These are phyloP conservation scores for Morpho deidamia DNA, from an alignment of 2,888 invertebrate species.

Conservation along the genomic window DNA sequence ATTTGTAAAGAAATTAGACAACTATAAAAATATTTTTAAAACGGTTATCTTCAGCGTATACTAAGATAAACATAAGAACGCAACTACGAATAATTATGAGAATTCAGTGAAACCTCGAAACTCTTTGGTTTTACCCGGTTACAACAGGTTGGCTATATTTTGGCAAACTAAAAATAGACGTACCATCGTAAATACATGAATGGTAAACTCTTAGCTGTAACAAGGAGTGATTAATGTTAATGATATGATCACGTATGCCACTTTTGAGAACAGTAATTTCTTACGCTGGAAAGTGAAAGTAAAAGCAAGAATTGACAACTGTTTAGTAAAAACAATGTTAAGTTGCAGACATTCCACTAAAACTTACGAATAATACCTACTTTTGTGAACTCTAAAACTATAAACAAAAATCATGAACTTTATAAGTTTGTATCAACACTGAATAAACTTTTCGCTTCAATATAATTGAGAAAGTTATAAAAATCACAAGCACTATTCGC, in stretches of 20 bases:
- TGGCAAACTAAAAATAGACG: slow-evolving; percentile 26
- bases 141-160: slow-evolving; percentile 25
- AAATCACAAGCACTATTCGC: slow-evolving; percentile 14
- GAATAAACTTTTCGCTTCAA: slow-evolving; percentile 7
- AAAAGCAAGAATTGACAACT: slow-evolving; percentile 27
- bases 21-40: no score
- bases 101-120: neutral
- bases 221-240: slow-evolving; percentile 7
- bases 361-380: slow-evolving; percentile 9
- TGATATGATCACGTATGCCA: slow-evolving; percentile 26
- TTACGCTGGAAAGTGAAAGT: slow-evolving; percentile 32
- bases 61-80: no score
- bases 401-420: slow-evolving; percentile 1
- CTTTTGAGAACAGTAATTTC: slow-evolving; percentile 19
- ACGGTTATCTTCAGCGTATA: no score
- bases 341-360: neutral
- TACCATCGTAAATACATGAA: slow-evolving; percentile 12
- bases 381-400: slow-evolving; percentile 1
- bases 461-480: slow-evolving; percentile 13
- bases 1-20: no score
- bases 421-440: neutral
- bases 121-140: slow-evolving; percentile 13
- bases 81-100: no score
- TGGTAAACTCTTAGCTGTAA: slow-evolving; percentile 11
- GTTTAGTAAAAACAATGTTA: slow-evolving; percentile 14